phyloP scores from a whole-genome alignment of 2,113 vertebrate genomes.

The Nyctereutes procyonoides region DNA sequence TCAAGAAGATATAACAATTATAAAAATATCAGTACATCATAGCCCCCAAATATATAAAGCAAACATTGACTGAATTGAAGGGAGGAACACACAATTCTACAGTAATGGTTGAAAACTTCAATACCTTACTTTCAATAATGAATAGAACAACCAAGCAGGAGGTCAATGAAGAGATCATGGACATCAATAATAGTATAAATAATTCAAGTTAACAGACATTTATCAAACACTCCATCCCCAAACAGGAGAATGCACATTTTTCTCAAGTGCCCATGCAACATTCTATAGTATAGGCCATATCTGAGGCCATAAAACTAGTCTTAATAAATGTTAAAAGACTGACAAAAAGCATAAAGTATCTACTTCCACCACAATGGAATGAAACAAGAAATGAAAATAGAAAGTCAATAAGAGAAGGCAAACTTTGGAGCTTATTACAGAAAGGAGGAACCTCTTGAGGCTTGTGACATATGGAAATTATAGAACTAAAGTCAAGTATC shows the following conservation, averaged over 20 bases:
- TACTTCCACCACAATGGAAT: not conserved
- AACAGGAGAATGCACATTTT: not conserved
- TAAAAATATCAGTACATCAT: not conserved
- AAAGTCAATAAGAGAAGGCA: not conserved
- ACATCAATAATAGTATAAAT: not conserved
- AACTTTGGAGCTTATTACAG: not conserved
- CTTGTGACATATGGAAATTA: not conserved
- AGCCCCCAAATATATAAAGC: not conserved
- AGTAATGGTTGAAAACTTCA: not conserved
- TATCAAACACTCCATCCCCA: not conserved
- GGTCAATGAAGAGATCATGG: not conserved
- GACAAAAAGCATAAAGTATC: not conserved
- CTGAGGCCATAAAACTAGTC: not conserved
- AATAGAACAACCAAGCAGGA: not conserved
- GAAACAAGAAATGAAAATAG: not conserved
- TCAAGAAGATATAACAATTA: not conserved
- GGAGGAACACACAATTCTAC: not conserved
- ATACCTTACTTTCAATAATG: not conserved
- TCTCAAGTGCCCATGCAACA: not conserved
- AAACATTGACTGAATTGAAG: not conserved
- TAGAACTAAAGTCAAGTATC: not conserved
- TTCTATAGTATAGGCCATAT: not conserved
- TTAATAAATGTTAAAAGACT: not conserved
- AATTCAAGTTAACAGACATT: not conserved
- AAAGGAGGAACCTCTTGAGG: not conserved